Evolutionary conservation across 2,797 vertebrate genomes (phyloP).

Genomic region (Meriones psammophilus): DNA sequence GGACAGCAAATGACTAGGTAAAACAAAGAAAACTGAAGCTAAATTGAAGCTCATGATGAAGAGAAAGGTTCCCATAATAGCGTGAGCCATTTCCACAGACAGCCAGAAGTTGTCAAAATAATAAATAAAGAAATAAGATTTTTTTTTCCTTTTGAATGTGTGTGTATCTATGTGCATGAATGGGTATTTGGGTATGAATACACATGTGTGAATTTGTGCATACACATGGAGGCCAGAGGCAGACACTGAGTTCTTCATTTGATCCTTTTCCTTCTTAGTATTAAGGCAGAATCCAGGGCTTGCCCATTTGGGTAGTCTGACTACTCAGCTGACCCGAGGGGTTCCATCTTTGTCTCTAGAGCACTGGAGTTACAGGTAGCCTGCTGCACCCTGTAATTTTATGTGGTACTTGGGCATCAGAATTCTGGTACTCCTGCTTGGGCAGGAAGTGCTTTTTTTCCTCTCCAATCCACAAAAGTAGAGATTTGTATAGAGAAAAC

Average conservation of each 20-base stretch:
- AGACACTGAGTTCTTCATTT: neutral
- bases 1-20: neutral
- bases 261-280: neutral
- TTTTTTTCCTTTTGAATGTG: neutral
- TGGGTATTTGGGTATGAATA: neutral
- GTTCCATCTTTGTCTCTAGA: neutral
- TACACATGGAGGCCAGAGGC: neutral
- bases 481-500: neutral
- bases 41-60: neutral
- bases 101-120: neutral
- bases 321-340: no score
- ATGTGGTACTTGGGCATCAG: neutral
- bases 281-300: neutral
- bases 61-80: neutral
- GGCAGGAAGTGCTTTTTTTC: neutral
- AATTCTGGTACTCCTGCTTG: neutral
- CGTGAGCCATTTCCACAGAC: neutral
- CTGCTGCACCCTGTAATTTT: neutral
- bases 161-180: neutral
- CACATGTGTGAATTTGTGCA: neutral
- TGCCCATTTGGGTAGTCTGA: neutral
- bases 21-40: neutral
- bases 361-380: neutral
- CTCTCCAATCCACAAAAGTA: neutral
- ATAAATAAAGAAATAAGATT: neutral